Evolutionary conservation across 37 sponge, comb jelly and placozoan genomes (phyloP), one percentile per base, ranked within the genome.

Genomic region (Hexactinellida sp.): DNA sequence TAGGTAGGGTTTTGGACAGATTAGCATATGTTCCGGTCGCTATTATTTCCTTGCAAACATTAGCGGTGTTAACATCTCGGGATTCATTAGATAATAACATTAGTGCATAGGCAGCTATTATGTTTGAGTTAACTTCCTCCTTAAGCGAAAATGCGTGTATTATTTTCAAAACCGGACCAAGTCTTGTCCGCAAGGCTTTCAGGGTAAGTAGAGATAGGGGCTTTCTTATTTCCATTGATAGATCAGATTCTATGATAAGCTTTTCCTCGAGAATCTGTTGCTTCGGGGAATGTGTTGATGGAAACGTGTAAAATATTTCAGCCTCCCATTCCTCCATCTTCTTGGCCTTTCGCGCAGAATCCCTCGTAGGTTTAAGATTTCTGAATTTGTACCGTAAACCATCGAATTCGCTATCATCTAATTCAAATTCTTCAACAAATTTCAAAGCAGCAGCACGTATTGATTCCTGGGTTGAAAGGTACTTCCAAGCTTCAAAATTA

Each of bases 101-200:
- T 63, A 63, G 34, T 25, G 76, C 76, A n/a, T 63, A 63, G 76
- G 76, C 5, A n/a, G 76, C 76, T 25, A 63, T 63, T 63, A 63
- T 63, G 3, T 63, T 63, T n/a, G 3, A n/a, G 76, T 25, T 28
- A 10, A 25, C 3, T 23, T 63, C 30, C 76, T 63, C 30, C 34
- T 63, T 63, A 25, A n/a, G 30, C 76, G 34, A 63, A n/a, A n/a
- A n/a, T n/a, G n/a, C n/a, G n/a, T 63, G 28, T 1, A 32, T 63
- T 32, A 63, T 25, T 21, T 63, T 63, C 30, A 63, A 63, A 63
- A 63, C 28, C 76, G 76, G 76, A 63, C 13, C 30, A 63, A 63
- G 76, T n/a, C 76, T 63, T 63, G 76, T n/a, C 30, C 76, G 76
- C 30, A 63, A 63, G 76, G 76, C 76, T 63, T 63, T 63, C 30